These are phyloP conservation scores for Nephrotoma appendiculata DNA, from an alignment of 2,888 invertebrate species.

Conservation along the genomic window DNA sequence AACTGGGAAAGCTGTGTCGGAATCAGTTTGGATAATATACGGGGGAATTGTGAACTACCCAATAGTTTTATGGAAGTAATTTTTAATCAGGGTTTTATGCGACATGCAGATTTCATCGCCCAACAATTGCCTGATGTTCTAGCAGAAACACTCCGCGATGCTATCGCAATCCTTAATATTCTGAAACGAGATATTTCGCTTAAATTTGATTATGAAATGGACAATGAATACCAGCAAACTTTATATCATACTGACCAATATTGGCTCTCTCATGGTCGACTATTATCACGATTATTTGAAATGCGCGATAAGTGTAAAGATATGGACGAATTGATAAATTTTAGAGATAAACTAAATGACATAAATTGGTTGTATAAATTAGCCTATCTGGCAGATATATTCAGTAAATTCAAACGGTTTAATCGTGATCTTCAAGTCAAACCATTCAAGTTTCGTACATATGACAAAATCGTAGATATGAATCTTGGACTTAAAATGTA, in stretches of 20 bases:
- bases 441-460: not conserved
- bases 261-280: not conserved
- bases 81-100: not conserved
- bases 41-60: not conserved
- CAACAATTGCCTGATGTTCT: not conserved
- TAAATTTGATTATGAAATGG: not conserved
- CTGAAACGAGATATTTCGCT: not conserved
- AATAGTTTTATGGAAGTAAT: not conserved
- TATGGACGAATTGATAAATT: not conserved
- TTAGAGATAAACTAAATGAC: not conserved
- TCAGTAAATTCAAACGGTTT: not conserved
- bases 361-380: not conserved
- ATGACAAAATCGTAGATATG: not conserved
- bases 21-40: not conserved
- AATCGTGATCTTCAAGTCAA: not conserved
- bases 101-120: not conserved
- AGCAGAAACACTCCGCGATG: not conserved
- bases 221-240: not conserved
- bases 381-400: not conserved
- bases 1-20: not conserved
- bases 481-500: not conserved
- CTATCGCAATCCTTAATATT: not conserved
- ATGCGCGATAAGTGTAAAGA: not conserved
- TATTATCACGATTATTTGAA: not conserved
- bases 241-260: not conserved